Percentiles rank a stretch among this genome's conserved stretches.
Conservation (phyloP, 2,797 vertebrate genomes). For the Morus bassanus region DNA sequence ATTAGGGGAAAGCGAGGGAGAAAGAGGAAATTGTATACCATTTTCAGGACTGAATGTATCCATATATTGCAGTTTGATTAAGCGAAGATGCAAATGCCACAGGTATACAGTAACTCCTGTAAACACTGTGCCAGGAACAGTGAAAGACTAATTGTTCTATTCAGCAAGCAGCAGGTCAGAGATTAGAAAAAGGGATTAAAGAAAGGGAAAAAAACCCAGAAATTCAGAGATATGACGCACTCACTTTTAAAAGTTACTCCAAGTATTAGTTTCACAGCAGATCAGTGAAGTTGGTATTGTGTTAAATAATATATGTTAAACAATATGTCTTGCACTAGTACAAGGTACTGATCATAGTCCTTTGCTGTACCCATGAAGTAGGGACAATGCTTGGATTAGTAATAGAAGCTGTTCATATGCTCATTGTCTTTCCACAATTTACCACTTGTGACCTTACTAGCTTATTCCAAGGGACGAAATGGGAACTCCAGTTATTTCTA, state of each 20-base stretch:
- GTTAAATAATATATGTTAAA: background rate
- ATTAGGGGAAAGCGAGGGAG: background rate
- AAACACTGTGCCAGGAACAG: background rate
- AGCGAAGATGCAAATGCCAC: background rate
- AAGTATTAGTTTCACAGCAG: background rate
- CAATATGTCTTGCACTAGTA: background rate
- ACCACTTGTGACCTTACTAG: background rate
- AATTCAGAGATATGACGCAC: background rate
- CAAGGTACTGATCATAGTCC: background rate
- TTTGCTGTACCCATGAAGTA: background rate
- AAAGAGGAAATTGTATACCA: background rate
- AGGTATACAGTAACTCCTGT: background rate
- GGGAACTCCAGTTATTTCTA: background rate
- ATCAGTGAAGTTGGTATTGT: background rate
- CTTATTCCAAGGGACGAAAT: background rate
- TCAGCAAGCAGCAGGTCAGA: background rate
- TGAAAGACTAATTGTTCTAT: background rate
- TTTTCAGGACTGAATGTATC: background rate
- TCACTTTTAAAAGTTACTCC: background rate
- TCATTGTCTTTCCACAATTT: background rate
- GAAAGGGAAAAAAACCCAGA: background rate
- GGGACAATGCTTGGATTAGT: conserved; percentile 6
- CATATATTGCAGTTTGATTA: background rate
- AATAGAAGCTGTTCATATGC: background rate
- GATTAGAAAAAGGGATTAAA: background rate